A percentile compares a stretch with the other conserved stretches of the same genome.
These are phyloP conservation scores for Standfussiana lucernea DNA, from an alignment of 2,888 invertebrate species.

Conservation along the genomic window DNA sequence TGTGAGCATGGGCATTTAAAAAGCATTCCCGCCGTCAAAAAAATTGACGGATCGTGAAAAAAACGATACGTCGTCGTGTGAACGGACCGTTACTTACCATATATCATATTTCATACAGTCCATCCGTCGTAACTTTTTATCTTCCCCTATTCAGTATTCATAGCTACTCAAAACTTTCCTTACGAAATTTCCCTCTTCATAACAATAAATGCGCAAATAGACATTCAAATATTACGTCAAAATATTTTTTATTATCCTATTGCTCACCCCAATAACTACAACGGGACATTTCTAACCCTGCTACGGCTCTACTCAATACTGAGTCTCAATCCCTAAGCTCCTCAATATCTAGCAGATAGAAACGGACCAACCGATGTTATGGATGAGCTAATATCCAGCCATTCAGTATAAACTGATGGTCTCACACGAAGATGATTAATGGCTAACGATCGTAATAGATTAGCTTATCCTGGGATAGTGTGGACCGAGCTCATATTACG, in stretches of 20 bases:
- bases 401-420: slow-evolving; percentile 50
- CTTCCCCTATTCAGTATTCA: not conserved
- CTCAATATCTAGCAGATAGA: slow-evolving; percentile 11
- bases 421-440: slow-evolving; percentile 60
- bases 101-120: not conserved
- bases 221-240: not conserved
- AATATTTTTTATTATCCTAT: not conserved
- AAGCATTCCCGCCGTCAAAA: too few relatives aligned
- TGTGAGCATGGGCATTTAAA: too few relatives aligned
- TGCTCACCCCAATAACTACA: not conserved
- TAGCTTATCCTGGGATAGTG: slow-evolving; percentile 36
- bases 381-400: slow-evolving; percentile 26
- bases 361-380: slow-evolving; percentile 16
- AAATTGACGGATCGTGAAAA: too few relatives aligned
- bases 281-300: not conserved
- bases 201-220: not conserved
- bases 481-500: slow-evolving; percentile 14
- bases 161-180: not conserved
- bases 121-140: not conserved
- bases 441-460: slow-evolving; percentile 56
- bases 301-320: not conserved
- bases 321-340: slow-evolving; percentile 30
- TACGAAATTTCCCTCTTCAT: not conserved
- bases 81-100: too few relatives aligned
- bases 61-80: too few relatives aligned